Conservation (phyloP, 2,888 invertebrate species). For the Tipula unca region DNA sequence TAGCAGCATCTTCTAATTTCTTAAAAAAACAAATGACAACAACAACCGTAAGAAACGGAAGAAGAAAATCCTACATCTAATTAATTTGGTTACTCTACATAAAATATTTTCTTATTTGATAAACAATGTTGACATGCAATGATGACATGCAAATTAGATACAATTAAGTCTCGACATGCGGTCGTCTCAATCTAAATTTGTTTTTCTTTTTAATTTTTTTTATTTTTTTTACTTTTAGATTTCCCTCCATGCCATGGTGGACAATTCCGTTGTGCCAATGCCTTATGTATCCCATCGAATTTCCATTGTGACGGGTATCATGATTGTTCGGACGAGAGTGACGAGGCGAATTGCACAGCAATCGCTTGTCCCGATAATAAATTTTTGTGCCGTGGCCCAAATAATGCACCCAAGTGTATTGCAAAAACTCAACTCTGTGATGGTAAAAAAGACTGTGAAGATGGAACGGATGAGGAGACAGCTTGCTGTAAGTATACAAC, state of each 20-base stretch:
- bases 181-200: not conserved
- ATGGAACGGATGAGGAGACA: constrained; percentile 80
- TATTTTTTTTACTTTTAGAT: constrained; percentile 45
- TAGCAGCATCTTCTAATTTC: not conserved
- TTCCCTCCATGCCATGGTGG: constrained; percentile 82
- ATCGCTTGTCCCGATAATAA: constrained; percentile 84
- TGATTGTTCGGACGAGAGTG: constrained; percentile 88
- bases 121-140: not conserved
- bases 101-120: not conserved
- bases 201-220: constrained; percentile 18
- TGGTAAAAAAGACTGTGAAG: constrained; percentile 82
- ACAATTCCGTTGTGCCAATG: constrained; percentile 89
- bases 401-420: constrained; percentile 76
- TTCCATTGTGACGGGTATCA: constrained; percentile 75
- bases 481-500: constrained; percentile 71
- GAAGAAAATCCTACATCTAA: not conserved
- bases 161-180: not conserved
- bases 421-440: constrained; percentile 82
- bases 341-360: constrained; percentile 79
- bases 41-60: not conserved
- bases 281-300: constrained; percentile 81
- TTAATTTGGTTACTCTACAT: not conserved
- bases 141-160: not conserved
- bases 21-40: not conserved
- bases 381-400: constrained; percentile 74